phyloP scores from a whole-genome alignment of 2,888 invertebrate species.

The Drosophila ezoana region DNA sequence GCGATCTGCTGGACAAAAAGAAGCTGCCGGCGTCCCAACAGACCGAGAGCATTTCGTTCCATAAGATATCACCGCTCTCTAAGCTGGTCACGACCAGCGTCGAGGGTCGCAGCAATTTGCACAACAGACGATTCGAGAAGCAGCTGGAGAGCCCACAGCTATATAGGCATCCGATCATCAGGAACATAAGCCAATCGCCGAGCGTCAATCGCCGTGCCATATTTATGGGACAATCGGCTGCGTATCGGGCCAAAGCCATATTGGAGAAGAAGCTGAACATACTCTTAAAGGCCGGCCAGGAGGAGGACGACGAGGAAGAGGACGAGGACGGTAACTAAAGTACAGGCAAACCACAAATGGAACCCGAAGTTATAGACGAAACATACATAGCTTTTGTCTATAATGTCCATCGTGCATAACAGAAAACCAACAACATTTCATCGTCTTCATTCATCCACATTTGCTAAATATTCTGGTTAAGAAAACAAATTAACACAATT shows the following conservation, averaged over 20 bases:
- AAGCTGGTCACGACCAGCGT: slow-evolving; percentile 26
- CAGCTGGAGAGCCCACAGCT: slow-evolving; percentile 24
- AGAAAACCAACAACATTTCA: too few relatives aligned
- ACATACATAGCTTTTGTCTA: too few relatives aligned
- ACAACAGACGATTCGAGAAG: slow-evolving; percentile 8
- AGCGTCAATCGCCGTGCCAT: background rate
- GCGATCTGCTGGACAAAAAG: slow-evolving; percentile 22
- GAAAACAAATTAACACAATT: background rate
- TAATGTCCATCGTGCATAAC: too few relatives aligned
- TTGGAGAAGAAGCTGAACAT: slow-evolving; percentile 5
- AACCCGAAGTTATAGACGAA: too few relatives aligned
- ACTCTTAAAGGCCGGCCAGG: background rate
- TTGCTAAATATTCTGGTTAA: background rate
- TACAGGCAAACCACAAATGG: background rate
- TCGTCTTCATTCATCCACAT: background rate
- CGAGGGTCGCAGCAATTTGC: slow-evolving; percentile 30
- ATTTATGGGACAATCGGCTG: background rate
- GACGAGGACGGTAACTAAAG: background rate
- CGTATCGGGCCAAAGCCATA: background rate
- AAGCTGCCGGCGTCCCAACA: background rate
- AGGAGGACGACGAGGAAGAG: background rate
- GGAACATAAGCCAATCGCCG: background rate
- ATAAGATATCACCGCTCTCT: slow-evolving; percentile 31
- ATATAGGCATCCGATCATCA: background rate
- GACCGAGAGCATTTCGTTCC: slow-evolving; percentile 8